Conservation (phyloP, 2,888 invertebrate species). For the Tineola bisselliella region DNA sequence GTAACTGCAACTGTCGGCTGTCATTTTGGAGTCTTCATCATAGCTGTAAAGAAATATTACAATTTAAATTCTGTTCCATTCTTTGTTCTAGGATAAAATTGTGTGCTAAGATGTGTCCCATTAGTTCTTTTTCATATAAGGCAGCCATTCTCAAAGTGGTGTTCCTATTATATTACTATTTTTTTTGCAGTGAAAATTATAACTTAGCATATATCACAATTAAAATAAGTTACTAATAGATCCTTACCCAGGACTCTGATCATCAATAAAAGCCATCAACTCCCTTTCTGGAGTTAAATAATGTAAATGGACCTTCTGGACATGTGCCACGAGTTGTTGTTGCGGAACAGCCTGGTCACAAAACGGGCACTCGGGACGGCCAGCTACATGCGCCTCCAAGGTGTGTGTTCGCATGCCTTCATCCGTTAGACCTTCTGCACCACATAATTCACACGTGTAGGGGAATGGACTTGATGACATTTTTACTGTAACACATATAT, state of each 20-base stretch:
- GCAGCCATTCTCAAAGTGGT: no score
- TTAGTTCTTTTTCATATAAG: no score
- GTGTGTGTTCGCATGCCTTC: slow-evolving; percentile 84
- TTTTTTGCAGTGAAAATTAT: no score
- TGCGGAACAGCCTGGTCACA: slow-evolving; percentile 81
- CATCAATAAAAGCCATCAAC: slow-evolving; percentile 81
- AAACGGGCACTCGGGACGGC: slow-evolving; percentile 82
- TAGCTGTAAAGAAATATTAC: slow-evolving; percentile 35
- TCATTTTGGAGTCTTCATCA: slow-evolving; percentile 69
- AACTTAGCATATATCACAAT: no score
- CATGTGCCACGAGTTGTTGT: slow-evolving; percentile 80
- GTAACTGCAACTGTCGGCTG: slow-evolving; percentile 68
- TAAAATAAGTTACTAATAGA: not conserved
- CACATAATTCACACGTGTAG: slow-evolving; percentile 83
- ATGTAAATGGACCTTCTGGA: slow-evolving; percentile 85
- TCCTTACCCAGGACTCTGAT: slow-evolving; percentile 68
- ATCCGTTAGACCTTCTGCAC: slow-evolving; percentile 81
- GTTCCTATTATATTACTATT: no score
- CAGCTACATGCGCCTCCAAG: slow-evolving; percentile 79
- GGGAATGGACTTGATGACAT: slow-evolving; percentile 61
- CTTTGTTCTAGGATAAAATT: no score
- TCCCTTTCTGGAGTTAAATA: slow-evolving; percentile 83
- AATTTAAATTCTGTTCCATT: no score
- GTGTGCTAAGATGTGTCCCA: no score
- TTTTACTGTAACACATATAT: slow-evolving; percentile 13